These are phyloP conservation scores for Microchrysa polita DNA, from an alignment of 2,888 invertebrate genomes.

Conservation along the genomic window DNA sequence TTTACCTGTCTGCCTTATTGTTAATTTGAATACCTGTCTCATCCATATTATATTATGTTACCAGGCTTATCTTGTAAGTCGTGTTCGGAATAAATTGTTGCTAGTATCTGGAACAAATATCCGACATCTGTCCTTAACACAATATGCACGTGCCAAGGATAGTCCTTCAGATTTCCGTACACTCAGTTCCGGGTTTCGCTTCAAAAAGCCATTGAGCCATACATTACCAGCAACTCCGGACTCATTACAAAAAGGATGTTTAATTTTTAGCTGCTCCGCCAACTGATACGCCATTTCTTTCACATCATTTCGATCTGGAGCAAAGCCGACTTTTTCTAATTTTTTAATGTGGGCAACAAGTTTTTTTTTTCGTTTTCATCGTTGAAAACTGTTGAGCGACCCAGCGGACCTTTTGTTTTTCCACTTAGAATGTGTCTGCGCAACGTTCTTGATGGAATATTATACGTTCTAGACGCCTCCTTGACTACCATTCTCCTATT, in stretches of 20 bases:
- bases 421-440: conserved; percentile 15
- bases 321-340: conserved; percentile 52
- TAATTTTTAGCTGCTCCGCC: conserved; percentile 47
- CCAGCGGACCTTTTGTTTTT: conserved; percentile 38
- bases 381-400: conserved; percentile 35
- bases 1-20: conserved; percentile 57
- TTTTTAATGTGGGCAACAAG: conserved; percentile 51
- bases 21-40: conserved; percentile 60
- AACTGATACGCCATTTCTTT: conserved; percentile 54
- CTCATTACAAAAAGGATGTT: not conserved
- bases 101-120: conserved; percentile 51
- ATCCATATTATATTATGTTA: conserved; percentile 59
- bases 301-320: conserved; percentile 51
- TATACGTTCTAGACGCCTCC: not conserved
- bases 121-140: conserved; percentile 54
- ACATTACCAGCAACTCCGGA: conserved; percentile 13
- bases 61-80: conserved; percentile 54
- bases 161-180: conserved; percentile 56
- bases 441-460: conserved; percentile 31
- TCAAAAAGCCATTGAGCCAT: conserved; percentile 32
- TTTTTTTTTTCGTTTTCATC: conserved; percentile 49
- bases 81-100: conserved; percentile 52
- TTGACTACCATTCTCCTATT: conserved; percentile 18
- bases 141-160: conserved; percentile 53
- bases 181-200: conserved; percentile 48